Evolutionary conservation across 2,113 vertebrate genomes (phyloP), one percentile per base, ranked within the genome.

Genomic region (Lophius piscatorius): DNA sequence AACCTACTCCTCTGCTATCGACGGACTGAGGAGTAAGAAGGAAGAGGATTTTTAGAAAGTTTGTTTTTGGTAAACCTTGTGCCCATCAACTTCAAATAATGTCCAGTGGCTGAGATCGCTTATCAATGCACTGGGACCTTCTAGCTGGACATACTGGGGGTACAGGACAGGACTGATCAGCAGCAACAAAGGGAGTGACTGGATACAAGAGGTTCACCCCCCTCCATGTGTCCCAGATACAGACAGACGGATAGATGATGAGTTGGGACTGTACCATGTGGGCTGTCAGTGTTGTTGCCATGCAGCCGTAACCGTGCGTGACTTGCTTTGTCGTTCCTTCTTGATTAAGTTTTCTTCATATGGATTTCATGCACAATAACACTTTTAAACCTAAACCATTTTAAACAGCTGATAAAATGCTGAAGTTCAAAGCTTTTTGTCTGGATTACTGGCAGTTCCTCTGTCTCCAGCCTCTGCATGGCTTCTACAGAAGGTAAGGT

Each of bases 361-460:
- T 51, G 66, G 62, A 69, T 24, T 11, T 2, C 3, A 2, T 1
- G 8, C 17, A 50, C 54, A 33, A 23, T 65, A 62, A 50, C 6
- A 13, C 7, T 33, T 21, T 73, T 63, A 65, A 41, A 17, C 41
- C 28, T 21, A 55, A n/a, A 71, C 57, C 22, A 28, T 5, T 38
- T 2, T 33, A 29, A 13, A 13, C 6, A 11, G 46, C 61, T 22
- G 75, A 58, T 54, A 93, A 82, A 84, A 98, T 98, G 96, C 87
- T 98, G 89, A 98, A 95, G 91, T 85, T 98, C 56, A 98, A 98
- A 92, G 92, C 94, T 40, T 94, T 97, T 72, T 98, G 96, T 91
- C 90, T 96, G 95, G 96, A 98, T 94, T 98, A 97, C 83, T 98
- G 96, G 96, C 94, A 96, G 86, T 94, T 98, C 77, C 90, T 98